These are phyloP conservation scores for Andrena fulva DNA, from an alignment of 2,888 invertebrate genomes.

Conservation along the genomic window DNA sequence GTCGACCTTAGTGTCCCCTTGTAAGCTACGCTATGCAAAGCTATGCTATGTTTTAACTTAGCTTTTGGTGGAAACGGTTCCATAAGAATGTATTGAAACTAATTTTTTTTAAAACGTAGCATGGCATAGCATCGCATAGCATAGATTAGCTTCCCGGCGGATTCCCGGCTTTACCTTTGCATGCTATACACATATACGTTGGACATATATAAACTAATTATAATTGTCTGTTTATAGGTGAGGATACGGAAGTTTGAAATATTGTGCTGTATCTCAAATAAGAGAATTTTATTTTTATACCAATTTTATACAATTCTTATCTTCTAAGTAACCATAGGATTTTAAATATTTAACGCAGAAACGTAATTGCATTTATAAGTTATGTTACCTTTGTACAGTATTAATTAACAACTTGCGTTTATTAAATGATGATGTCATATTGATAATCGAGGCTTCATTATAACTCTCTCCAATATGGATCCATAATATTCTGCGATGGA, in stretches of 20 bases:
- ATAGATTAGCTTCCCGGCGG: too few relatives aligned
- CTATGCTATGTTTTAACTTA: too few relatives aligned
- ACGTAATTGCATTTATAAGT: constrained; percentile 1
- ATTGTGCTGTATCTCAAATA: neutral
- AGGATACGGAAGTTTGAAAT: neutral
- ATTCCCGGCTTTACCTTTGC: too few relatives aligned
- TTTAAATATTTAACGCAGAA: constrained; percentile 3
- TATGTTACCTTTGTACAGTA: constrained; percentile 2
- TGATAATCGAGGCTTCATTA: constrained; percentile 77
- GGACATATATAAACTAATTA: neutral
- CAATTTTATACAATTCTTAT: constrained; percentile 6
- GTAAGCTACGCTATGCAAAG: too few relatives aligned
- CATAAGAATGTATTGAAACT: too few relatives aligned
- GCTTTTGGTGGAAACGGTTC: too few relatives aligned
- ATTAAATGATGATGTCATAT: constrained; percentile 51
- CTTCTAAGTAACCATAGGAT: neutral
- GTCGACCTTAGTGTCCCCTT: too few relatives aligned
- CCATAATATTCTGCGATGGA: constrained; percentile 76
- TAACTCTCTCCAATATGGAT: constrained; percentile 77
- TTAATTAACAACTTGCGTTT: constrained; percentile 37
- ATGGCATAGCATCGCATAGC: too few relatives aligned
- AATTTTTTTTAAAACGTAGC: too few relatives aligned
- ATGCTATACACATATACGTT: too few relatives aligned
- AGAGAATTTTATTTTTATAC: neutral
- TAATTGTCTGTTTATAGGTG: constrained; percentile 19